Evolutionary conservation across 1,140 invertebrate genomes (phyloP), one percentile per base, ranked within the genome.

Genomic region (Belonocnema kinseyi): DNA sequence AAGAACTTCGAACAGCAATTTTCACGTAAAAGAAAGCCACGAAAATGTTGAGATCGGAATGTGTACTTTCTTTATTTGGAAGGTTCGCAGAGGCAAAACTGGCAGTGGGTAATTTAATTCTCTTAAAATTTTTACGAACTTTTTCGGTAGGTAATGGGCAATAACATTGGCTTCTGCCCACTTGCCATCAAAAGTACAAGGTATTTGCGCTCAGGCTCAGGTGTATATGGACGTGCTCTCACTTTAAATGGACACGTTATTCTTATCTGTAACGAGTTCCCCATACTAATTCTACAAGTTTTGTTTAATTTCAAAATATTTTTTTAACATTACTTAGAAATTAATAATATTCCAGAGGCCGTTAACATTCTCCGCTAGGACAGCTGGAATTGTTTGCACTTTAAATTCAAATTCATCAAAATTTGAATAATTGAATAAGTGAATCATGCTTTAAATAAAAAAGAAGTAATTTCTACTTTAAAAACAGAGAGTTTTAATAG

Each of bases 191-290:
- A 46, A 46, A 46, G 40, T 46, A 11, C 40, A 46, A 46, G 40
- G 40, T 46, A 46, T 11, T 46, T 46, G 40, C 40, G 40, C 40
- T 11, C 40, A 46, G 21, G 16, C 11, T 33, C 58, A 66, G 58
- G 58, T 66, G 58, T 66, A 66, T 66, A 66, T 66, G 58, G 58
- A 66, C 58, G 58, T 66, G 58, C 58, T 66, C 58, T 66, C 58
- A 66, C 26, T 66, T 66, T 66, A 66, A 66, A 66, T 66, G 58
- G 26, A 66, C 58, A 33, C 26, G 13, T 66, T 40, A 66, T 66
- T 66, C 58, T 66, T 66, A 66, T 66, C 6, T 13, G 26, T 12
- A 21, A 66, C 58, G 33, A 66, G 58, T 21, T 33, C 13, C 40
- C 21, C 58, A 66, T 66, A 66, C 58, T 66, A 66, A 66, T 40